phyloP scores from a whole-genome alignment of 2,113 vertebrate genomes.

The human (Homo sapiens) region DNA sequence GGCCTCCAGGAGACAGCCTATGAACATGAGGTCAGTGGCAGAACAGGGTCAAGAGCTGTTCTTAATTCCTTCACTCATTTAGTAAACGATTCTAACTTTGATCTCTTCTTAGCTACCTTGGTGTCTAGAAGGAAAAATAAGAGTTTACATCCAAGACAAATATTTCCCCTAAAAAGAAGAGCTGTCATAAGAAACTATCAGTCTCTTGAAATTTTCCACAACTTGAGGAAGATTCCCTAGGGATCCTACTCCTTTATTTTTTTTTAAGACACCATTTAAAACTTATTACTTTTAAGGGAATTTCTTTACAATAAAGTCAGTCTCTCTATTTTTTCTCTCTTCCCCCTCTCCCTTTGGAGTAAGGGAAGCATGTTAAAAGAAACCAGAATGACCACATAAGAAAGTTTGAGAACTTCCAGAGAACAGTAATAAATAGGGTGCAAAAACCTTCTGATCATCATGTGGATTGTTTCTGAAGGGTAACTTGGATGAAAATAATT shows the following conservation, averaged over 20 bases:
- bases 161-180: slow-evolving; percentile 6
- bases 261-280: neutral
- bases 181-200: neutral
- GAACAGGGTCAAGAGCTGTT: slow-evolving; percentile 17
- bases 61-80: neutral
- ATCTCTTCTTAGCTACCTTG: slow-evolving; percentile 41
- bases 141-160: slow-evolving; percentile 37
- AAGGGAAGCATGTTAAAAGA: slow-evolving; percentile 12
- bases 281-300: neutral
- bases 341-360: neutral
- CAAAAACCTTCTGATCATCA: slow-evolving; percentile 24
- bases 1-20: neutral
- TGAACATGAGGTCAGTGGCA: neutral
- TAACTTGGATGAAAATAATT: slow-evolving; percentile 58
- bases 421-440: neutral
- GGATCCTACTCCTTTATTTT: neutral
- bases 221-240: slow-evolving; percentile 43
- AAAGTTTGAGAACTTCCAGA: slow-evolving; percentile 35
- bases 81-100: slow-evolving; percentile 24
- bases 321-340: too few species aligned
- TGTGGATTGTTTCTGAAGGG: slow-evolving; percentile 36
- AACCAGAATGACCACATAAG: slow-evolving; percentile 9
- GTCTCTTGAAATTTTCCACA: slow-evolving; percentile 38
- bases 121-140: slow-evolving; percentile 32
- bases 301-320: slow-evolving; percentile 18